Evolutionary conservation across 2,888 invertebrate genomes (phyloP), one percentile per base, ranked within the genome.

Genomic region (Poecilobothrus nobilitatus): DNA sequence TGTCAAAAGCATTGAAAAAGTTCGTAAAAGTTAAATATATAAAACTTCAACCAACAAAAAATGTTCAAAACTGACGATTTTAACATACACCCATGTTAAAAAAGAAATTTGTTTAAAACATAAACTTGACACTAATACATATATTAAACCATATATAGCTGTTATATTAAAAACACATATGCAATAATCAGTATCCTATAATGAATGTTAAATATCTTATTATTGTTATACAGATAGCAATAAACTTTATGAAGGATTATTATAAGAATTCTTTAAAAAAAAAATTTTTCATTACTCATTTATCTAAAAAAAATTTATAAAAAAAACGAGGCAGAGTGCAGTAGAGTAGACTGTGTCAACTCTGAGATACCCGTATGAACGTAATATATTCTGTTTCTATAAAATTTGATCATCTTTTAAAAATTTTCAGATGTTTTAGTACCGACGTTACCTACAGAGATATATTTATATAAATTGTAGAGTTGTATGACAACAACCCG

Each of bases 111-210:
- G 2, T 27, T 27, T 27, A 7, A 37, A 37, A 37, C 9, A 53
- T 18, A 53, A 53, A 53, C 53, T 53, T 53, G 53, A 53, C 53
- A 53, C 53, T 53, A 53, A 53, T 53, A 53, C 53, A 53, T 53
- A 3, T 6, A 53, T 18, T 53, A 44, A 10, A 44, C 44, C 9
- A 53, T 6, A 53, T 53, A 53, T 18, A n/a, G n/a, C n/a, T n/a
- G n/a, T n/a, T n/a, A n/a, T 53, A 53, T 4, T 37, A 53, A 12
- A 6, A 18, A 53, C 15, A 53, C 15, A 53, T 53, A 53, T 18
- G 53, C 18, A 53, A n/a, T 53, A 15, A 15, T 18, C 9, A n/a
- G n/a, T n/a, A n/a, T n/a, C n/a, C n/a, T n/a, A n/a, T 53, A 53
- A 53, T 53, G n/a, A 53, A 53, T n/a, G 53, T 53, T 53, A 53